Evolutionary conservation across 2,888 invertebrate genomes (phyloP), one percentile per base, ranked within the genome.

Genomic region (Eilema sororculum): DNA sequence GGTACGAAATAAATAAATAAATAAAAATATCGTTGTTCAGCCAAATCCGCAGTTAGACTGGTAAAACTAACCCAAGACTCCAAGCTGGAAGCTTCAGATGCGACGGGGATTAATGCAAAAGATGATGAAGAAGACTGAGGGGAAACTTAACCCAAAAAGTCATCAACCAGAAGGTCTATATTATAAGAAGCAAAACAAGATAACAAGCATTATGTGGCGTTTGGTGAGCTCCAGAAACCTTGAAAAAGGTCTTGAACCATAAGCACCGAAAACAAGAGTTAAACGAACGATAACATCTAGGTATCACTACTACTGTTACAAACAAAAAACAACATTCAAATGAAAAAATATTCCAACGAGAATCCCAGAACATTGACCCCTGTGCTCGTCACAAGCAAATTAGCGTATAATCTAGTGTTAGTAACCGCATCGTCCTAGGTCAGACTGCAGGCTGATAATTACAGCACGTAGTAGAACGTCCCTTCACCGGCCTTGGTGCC

Each of bases 401-500:
- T 79, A 79, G 65, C 71, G 71, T 74, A 69, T 69, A 78, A 81
- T 74, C 82, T 82, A 78, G 80, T 46, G 72, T 72, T 67, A 65
- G 69, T 69, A 78, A 83, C 83, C 83, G 76, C 83, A 83, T 74
- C 75, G 79, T 72, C 80, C 84, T 81, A 81, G 87, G 86, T 84
- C 83, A 81, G 72, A 69, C 64, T 65, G 16, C 64, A 71, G 59
- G 61, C 68, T 57, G 68, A 78, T 91, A 90, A 91, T 91, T 87
- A 83, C 79, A 71, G 85, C 92, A 92, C 92, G 91, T 90, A 87
- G 84, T 73, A 68, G 68, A 73, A 71, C 86, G 78, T 88, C 92
- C 92, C 92, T 91, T 92, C 92, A 89, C 92, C 81, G 68, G 84
- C 72, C 72, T 72, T 70, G 69, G 30, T 28, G 82, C 89, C 91